Percentiles rank a stretch among this genome's conserved stretches.
Conservation (phyloP, 2,888 invertebrate species). For the Yponomeuta cagnagella region DNA sequence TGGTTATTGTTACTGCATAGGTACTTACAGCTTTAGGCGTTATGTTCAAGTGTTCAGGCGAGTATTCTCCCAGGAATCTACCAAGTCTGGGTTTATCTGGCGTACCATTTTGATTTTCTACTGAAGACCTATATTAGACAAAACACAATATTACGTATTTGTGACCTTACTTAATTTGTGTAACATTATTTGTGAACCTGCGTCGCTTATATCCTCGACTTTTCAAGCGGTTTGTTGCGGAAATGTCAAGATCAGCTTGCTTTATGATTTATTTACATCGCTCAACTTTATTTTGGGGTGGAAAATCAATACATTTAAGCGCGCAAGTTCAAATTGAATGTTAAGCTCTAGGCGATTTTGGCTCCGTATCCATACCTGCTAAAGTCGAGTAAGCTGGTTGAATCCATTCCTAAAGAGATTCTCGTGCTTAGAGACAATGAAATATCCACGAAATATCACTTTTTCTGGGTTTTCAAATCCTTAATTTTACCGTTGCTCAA, state of each 20-base stretch:
- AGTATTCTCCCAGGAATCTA: slow-evolving; percentile 63
- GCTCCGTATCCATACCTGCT: slow-evolving; percentile 38
- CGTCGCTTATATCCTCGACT: neutral
- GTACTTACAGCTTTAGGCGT: slow-evolving; percentile 56
- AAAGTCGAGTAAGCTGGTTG: slow-evolving; percentile 30
- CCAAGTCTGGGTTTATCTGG: slow-evolving; percentile 60
- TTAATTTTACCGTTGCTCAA: slow-evolving; percentile 11
- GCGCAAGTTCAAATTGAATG: slow-evolving; percentile 62
- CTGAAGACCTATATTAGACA: slow-evolving; percentile 33
- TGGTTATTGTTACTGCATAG: neutral
- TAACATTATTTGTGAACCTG: too few species aligned
- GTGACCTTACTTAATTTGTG: slow-evolving; percentile 5
- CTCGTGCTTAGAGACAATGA: slow-evolving; percentile 17
- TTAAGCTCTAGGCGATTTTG: slow-evolving; percentile 3
- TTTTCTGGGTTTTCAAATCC: neutral
- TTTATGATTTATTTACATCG: slow-evolving; percentile 74
- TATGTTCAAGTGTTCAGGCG: slow-evolving; percentile 67
- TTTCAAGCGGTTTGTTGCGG: slow-evolving; percentile 24
- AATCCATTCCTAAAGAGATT: slow-evolving; percentile 42
- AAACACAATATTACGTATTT: slow-evolving; percentile 13
- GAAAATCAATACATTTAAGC: slow-evolving; percentile 71
- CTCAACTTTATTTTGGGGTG: slow-evolving; percentile 62
- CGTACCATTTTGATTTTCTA: slow-evolving; percentile 40
- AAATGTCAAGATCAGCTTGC: slow-evolving; percentile 42
- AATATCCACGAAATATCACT: slow-evolving; percentile 16